Evolutionary conservation across 2,888 invertebrate genomes (phyloP).

Genomic region (Drosophila eohydei): DNA sequence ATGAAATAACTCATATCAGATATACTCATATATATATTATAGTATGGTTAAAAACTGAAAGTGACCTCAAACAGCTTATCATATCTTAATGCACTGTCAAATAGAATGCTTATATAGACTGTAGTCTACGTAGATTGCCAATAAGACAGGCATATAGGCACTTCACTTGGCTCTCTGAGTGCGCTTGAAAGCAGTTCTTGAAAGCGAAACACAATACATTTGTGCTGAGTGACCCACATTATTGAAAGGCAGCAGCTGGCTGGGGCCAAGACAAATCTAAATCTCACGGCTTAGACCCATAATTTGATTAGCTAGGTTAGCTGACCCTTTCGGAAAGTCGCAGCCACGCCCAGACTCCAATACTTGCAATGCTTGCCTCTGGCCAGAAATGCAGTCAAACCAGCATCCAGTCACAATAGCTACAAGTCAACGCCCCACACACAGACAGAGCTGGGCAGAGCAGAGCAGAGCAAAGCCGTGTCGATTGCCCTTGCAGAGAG

Average conservation of each 20-base stretch:
- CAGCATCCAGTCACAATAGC: slow-evolving; percentile 50
- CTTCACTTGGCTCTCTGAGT: slow-evolving; percentile 2
- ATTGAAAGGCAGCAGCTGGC: slow-evolving; percentile 24
- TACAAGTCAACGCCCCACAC: slow-evolving; percentile 47
- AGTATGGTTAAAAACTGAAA: background rate
- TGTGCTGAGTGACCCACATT: slow-evolving; percentile 3
- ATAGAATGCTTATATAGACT: background rate
- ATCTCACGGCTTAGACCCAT: slow-evolving; percentile 35
- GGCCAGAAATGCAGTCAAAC: slow-evolving; percentile 68
- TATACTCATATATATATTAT: background rate
- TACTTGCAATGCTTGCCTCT: slow-evolving; percentile 8
- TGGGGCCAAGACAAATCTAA: slow-evolving; percentile 7
- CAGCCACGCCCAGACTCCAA: slow-evolving; percentile 23
- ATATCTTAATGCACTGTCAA: background rate
- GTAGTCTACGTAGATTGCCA: background rate
- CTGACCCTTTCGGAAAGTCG: slow-evolving; percentile 43
- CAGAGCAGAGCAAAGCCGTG: slow-evolving; percentile 36
- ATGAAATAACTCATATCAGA: background rate
- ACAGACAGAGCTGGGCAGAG: background rate
- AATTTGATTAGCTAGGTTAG: slow-evolving; percentile 57
- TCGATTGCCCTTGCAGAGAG: slow-evolving; percentile 60
- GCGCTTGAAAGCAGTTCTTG: slow-evolving; percentile 5
- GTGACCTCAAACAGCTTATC: background rate
- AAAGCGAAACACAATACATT: slow-evolving; percentile 19
- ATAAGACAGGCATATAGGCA: background rate